Conservation (phyloP, 2,888 invertebrate species). For the Hetaerina titia region DNA sequence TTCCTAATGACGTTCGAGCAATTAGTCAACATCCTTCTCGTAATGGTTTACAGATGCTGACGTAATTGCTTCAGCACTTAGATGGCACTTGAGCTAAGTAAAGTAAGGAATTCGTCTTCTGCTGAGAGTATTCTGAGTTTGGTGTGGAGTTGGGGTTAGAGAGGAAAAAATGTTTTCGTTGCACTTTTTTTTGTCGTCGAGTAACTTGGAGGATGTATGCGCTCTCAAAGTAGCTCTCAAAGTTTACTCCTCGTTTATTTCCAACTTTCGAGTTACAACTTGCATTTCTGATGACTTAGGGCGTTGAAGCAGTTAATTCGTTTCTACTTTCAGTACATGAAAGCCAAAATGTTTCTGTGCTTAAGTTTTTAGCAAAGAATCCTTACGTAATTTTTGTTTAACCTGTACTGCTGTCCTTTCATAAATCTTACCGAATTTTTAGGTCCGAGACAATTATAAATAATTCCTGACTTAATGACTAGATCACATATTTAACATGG, state of each 20-base stretch:
- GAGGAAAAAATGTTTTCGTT: not conserved
- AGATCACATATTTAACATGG: no score
- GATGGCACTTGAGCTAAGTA: slow-evolving; percentile 12
- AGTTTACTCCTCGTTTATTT: not conserved
- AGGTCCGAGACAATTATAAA: no score
- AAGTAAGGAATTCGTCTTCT: slow-evolving; percentile 49
- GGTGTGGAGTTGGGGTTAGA: not conserved
- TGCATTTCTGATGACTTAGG: not conserved
- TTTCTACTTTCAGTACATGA: no score
- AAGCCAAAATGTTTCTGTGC: no score
- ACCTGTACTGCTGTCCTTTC: no score
- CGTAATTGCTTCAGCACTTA: slow-evolving; percentile 59
- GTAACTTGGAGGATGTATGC: not conserved
- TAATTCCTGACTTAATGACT: no score
- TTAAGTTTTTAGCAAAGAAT: no score
- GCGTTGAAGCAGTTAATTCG: not conserved
- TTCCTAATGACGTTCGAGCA: slow-evolving; percentile 27
- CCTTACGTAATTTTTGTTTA: no score
- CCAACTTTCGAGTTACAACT: no score
- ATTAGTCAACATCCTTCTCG: slow-evolving; percentile 51
- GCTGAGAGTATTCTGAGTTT: not conserved
- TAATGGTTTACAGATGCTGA: slow-evolving; percentile 51
- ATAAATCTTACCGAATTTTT: no score
- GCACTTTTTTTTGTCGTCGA: not conserved
- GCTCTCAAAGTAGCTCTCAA: not conserved